phyloP scores from a whole-genome alignment of 2,797 vertebrate genomes.

The Hozukius guyotensis region DNA sequence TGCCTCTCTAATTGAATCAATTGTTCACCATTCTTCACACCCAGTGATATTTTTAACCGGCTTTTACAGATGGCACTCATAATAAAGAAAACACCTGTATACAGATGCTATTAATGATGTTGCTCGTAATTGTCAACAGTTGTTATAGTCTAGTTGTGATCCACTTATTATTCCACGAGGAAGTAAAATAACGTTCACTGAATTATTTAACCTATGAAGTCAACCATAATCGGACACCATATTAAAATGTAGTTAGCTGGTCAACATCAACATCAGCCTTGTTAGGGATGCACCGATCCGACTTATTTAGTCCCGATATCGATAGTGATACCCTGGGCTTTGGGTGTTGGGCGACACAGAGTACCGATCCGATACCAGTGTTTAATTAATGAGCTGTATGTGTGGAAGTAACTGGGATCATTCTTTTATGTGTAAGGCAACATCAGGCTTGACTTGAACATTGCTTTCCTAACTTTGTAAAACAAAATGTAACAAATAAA shows the following conservation, averaged over 20 bases:
- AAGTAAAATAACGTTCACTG: neutral
- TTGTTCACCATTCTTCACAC: neutral
- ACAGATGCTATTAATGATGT: neutral
- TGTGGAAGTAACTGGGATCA: no score
- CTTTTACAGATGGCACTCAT: neutral
- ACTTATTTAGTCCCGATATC: no score
- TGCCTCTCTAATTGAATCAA: constrained; percentile 13
- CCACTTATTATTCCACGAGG: neutral
- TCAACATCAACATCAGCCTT: neutral
- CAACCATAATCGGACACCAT: neutral
- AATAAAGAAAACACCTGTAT: neutral
- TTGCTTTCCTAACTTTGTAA: no score
- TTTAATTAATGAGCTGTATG: no score
- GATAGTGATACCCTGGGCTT: no score
- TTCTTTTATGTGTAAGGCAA: no score
- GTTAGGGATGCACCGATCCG: neutral
- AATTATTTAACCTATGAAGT: neutral
- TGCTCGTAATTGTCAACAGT: neutral
- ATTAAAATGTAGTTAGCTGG: neutral
- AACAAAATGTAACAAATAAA: no score
- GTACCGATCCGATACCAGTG: no score
- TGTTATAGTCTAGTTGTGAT: neutral
- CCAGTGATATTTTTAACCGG: neutral
- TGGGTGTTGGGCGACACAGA: no score
- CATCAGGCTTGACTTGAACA: no score